Evolutionary conservation across 2,888 invertebrate genomes (phyloP).

Genomic region (Ommatoiulus sabulosus): DNA sequence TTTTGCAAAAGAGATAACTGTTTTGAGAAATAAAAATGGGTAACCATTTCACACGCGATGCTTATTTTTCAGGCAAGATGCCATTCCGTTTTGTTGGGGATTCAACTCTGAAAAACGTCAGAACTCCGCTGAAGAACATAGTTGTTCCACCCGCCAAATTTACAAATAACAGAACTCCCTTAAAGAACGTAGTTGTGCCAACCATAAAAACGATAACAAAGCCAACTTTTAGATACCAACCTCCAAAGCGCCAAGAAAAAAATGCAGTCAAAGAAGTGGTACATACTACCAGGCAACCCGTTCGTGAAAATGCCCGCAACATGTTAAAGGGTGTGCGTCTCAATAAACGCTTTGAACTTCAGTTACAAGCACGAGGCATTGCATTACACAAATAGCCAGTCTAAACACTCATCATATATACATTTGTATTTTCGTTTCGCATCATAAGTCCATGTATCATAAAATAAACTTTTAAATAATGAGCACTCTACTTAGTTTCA

Average conservation of each 20-base stretch:
- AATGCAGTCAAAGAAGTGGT: not conserved
- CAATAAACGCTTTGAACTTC: not conserved
- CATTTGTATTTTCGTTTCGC: not conserved
- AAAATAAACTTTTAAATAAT: not conserved
- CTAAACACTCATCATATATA: not conserved
- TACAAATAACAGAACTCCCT: not conserved
- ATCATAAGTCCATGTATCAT: not conserved
- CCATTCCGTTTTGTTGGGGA: not conserved
- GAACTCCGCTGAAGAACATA: not conserved
- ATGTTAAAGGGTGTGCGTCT: not conserved
- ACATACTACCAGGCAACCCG: not conserved
- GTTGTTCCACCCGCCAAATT: not conserved
- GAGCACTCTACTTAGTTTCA: not conserved
- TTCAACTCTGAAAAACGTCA: not conserved
- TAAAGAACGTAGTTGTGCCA: not conserved
- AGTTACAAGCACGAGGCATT: not conserved
- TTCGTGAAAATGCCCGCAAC: not conserved
- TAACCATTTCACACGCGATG: too few relatives aligned
- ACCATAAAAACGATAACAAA: not conserved
- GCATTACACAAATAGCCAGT: not conserved
- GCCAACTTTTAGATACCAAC: not conserved
- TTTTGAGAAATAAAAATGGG: too few relatives aligned
- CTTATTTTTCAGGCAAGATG: not conserved
- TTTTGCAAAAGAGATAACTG: too few relatives aligned
- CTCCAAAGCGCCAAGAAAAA: not conserved